Percentiles rank a stretch among this genome's conserved stretches.
Evolutionary conservation across 2,113 vertebrate genomes (phyloP).

Genomic region (Mola mola): DNA sequence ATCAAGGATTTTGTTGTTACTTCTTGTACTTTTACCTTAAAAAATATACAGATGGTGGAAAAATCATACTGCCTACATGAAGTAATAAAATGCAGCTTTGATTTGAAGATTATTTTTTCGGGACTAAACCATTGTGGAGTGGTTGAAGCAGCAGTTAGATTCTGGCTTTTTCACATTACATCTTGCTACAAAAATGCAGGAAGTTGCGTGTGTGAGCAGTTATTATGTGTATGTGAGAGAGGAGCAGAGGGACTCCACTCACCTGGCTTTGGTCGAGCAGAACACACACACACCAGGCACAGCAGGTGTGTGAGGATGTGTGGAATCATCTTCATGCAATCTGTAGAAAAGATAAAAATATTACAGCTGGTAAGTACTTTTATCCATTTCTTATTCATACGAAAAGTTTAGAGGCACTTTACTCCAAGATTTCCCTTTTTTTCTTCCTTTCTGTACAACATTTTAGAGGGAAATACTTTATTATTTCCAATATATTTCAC

Average conservation of each 20-base stretch:
- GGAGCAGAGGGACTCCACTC: constrained; percentile 28
- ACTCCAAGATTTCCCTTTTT: no score
- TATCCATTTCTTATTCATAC: no score
- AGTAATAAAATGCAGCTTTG: neutral
- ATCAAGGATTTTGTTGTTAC: neutral
- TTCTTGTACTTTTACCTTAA: no score
- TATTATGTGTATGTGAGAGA: neutral
- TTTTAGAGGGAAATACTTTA: no score
- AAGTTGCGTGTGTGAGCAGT: constrained; percentile 1
- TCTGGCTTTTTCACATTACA: neutral
- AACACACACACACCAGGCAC: constrained; percentile 80
- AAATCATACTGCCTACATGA: no score
- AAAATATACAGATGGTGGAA: no score
- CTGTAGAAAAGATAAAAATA: constrained; percentile 71
- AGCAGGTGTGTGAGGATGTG: constrained; percentile 84
- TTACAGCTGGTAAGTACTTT: no score
- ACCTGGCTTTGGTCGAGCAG: constrained; percentile 67
- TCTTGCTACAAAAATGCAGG: neutral
- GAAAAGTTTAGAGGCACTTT: no score
- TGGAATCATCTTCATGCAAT: constrained; percentile 85
- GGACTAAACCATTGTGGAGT: neutral
- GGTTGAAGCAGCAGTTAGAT: constrained; percentile 1
- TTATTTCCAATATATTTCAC: no score
- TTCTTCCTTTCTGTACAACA: no score
- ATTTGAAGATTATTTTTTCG: neutral